A percentile compares a stretch with the other conserved stretches of the same genome.
Evolutionary conservation across 1,140 invertebrate genomes (phyloP).

Genomic region (Bombus cullumanus): DNA sequence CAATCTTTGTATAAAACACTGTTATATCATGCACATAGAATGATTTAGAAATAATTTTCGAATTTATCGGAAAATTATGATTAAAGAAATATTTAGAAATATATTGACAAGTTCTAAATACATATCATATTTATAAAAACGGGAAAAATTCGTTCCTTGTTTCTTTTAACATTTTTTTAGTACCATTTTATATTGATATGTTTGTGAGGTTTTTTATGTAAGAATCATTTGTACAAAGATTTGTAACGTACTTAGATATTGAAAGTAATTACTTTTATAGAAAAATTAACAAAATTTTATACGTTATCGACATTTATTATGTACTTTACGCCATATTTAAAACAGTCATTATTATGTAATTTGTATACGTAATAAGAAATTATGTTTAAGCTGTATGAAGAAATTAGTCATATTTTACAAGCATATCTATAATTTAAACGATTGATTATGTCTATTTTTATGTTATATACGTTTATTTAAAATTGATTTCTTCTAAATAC

Average conservation of each 20-base stretch:
- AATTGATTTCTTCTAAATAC: constrained; percentile 45
- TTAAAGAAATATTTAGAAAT: constrained; percentile 14
- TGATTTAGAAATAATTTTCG: background rate
- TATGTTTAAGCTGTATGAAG: constrained; percentile 20
- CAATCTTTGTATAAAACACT: constrained; percentile 34
- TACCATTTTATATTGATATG: background rate
- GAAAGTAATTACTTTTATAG: constrained; percentile 13
- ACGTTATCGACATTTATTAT: constrained; percentile 4
- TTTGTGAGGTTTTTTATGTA: background rate
- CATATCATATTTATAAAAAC: background rate
- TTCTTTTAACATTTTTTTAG: constrained; percentile 8
- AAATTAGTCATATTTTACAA: constrained; percentile 36
- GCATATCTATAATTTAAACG: constrained; percentile 19
- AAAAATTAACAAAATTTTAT: constrained; percentile 16
- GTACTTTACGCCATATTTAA: constrained; percentile 36
- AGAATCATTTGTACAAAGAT: constrained; percentile 39
- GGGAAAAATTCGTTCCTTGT: background rate
- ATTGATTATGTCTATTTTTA: constrained; percentile 31
- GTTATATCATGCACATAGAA: background rate
- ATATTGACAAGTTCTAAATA: background rate
- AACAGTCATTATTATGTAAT: constrained; percentile 47
- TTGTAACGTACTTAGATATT: constrained; percentile 24
- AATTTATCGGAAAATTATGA: constrained; percentile 1
- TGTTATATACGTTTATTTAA: constrained; percentile 20
- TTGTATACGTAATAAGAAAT: constrained; percentile 13